Percentiles rank a stretch among this genome's conserved stretches.
Evolutionary conservation across 2,888 invertebrate genomes (phyloP).

Genomic region (Leucophenga maculata): DNA sequence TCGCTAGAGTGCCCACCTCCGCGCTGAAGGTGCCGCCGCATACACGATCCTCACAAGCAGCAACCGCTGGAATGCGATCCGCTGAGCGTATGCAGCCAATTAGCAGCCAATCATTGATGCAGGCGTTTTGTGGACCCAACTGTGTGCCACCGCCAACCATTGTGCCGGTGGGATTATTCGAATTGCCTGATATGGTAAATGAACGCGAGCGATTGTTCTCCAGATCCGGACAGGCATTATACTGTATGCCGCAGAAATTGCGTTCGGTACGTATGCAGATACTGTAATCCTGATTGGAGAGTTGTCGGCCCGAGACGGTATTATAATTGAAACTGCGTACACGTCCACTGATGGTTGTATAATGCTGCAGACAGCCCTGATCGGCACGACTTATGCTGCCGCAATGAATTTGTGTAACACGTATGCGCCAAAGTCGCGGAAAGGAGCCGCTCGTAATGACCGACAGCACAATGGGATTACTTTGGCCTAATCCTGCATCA

Average conservation of each 20-base stretch:
- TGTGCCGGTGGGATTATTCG: conserved; percentile 79
- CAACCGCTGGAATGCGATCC: conserved; percentile 73
- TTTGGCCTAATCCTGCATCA: conserved; percentile 79
- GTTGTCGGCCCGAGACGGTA: conserved; percentile 80
- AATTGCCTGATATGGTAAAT: conserved; percentile 85
- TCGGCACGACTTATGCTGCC: conserved; percentile 78
- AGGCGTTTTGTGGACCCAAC: conserved; percentile 75
- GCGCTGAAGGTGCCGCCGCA: conserved; percentile 87
- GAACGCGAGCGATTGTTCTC: conserved; percentile 82
- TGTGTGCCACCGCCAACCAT: conserved; percentile 80
- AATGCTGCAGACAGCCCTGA: conserved; percentile 71
- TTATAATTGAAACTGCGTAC: conserved; percentile 90
- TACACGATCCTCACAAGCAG: conserved; percentile 83
- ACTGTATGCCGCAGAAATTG: conserved; percentile 90
- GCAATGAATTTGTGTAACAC: conserved; percentile 86
- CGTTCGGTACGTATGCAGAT: conserved; percentile 87
- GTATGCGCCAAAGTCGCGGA: conserved; percentile 85
- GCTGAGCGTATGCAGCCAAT: conserved; percentile 80
- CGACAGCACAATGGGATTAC: conserved; percentile 85
- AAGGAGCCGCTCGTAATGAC: conserved; percentile 86
- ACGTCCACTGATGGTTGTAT: conserved; percentile 82
- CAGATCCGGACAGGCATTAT: conserved; percentile 81
- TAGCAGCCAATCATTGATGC: conserved; percentile 85
- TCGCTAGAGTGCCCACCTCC: conserved; percentile 79
- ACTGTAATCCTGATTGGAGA: conserved; percentile 92